phyloP scores from a whole-genome alignment of 30 jellyfish, hydroid and myxozoan genomes.

The Mastigias papua region DNA sequence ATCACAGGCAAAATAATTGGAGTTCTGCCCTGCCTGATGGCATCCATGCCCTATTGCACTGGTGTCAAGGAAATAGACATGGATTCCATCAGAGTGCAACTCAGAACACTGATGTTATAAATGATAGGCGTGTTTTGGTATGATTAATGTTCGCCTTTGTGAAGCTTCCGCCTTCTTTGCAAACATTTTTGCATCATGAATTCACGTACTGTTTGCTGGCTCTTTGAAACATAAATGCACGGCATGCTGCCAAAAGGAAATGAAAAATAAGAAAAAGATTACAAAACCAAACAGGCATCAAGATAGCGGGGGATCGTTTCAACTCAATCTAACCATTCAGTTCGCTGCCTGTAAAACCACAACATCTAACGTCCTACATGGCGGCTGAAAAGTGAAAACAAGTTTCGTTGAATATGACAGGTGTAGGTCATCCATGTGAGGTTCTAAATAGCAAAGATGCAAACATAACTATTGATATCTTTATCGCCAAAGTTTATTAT shows the following conservation, averaged over 20 bases:
- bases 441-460: slow-evolving; percentile 13
- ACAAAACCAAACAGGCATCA: neutral
- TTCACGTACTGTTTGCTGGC: neutral
- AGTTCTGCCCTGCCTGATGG: too few relatives aligned
- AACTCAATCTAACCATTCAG: neutral
- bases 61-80: too few relatives aligned
- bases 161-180: too few relatives aligned
- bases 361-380: neutral
- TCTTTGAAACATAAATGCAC: neutral
- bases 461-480: slow-evolving; percentile 28
- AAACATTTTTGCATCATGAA: too few relatives aligned
- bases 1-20: too few relatives aligned
- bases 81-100: too few relatives aligned
- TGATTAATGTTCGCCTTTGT: too few relatives aligned
- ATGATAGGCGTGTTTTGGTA: too few relatives aligned
- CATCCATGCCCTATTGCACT: too few relatives aligned
- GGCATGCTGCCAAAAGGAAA: neutral
- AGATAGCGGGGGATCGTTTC: neutral
- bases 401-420: neutral
- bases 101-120: too few relatives aligned
- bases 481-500: slow-evolving; percentile 42
- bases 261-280: neutral
- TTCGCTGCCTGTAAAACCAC: neutral
- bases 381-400: neutral
- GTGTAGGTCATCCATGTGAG: neutral